Evolutionary conservation across 2,888 invertebrate genomes (phyloP), one percentile per base, ranked within the genome.

Genomic region (Rhimphoctona megacephalus): DNA sequence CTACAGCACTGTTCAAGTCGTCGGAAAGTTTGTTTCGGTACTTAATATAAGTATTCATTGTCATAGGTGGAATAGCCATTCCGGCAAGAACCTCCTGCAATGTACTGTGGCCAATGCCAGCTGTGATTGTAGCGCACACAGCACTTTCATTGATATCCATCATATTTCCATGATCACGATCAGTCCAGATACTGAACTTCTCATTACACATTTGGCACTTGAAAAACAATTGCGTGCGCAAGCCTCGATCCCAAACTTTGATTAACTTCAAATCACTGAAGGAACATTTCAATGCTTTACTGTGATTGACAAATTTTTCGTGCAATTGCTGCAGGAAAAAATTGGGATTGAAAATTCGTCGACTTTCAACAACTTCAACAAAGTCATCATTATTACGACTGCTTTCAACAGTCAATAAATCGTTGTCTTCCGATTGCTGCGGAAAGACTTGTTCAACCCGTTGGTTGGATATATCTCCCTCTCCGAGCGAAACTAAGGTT

Each of bases 11-110:
- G 6, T 52, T 14, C 14, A 83, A 79, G n/a, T 19, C 3, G 4
- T 30, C 17, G n/a, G 49, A 72, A 11, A 83, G 46, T 11, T 39
- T 19, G 22, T 77, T 8, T 1, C 80, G 70, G 17, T 80, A 43
- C 25, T 72, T 82, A 2, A 69, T 46, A 17, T 81, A 87, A 2
- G 85, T 85, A 49, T 25, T 57, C 30, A 39, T 54, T 4, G 74
- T 36, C 81, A 85, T 83, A 33, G 36, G 69, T 0, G 85, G 78
- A 52, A 87, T 70, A 30, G 30, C 78, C 79, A 85, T 77, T 1
- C 76, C 69, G 2, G 87, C 85, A 36, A 82, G 72, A 9, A 36
- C 25, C 33, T 79, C 85, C 46, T 49, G 70, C 54, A 85, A 19
- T 3, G 69, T 49, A 22, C 33, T 52, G 25, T 66, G 74, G 0